phyloP scores from a whole-genome alignment of 2,797 vertebrate species.

The Poecilia picta region DNA sequence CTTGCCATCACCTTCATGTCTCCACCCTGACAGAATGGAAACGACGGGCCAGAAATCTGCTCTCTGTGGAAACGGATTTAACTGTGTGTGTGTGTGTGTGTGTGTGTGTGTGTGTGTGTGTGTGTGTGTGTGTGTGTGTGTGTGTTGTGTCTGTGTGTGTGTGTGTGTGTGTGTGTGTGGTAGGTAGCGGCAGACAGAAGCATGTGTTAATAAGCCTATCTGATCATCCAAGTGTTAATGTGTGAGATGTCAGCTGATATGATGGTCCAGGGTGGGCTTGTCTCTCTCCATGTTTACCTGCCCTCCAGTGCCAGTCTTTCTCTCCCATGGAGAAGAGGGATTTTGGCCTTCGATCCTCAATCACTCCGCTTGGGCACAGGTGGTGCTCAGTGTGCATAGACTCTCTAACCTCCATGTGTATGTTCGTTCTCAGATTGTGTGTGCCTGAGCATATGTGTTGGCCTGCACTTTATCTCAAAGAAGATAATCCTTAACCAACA shows the following conservation, averaged over 20 bases:
- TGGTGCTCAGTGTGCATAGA: slow-evolving; percentile 63
- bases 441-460: slow-evolving; percentile 32
- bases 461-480: slow-evolving; percentile 55
- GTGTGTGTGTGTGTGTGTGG: slow-evolving; percentile 3
- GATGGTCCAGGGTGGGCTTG: slow-evolving; percentile 57
- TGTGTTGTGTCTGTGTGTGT: slow-evolving; percentile 13
- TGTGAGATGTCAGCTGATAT: slow-evolving; percentile 70
- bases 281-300: slow-evolving; percentile 66
- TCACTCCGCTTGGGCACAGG: slow-evolving; percentile 62
- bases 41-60: slow-evolving; percentile 65
- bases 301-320: slow-evolving; percentile 55
- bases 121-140: slow-evolving; percentile 10
- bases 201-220: slow-evolving; percentile 78
- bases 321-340: slow-evolving; percentile 49
- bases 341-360: slow-evolving; percentile 54
- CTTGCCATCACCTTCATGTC: slow-evolving; percentile 48
- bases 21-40: slow-evolving; percentile 64
- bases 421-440: slow-evolving; percentile 50
- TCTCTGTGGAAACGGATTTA: slow-evolving; percentile 62
- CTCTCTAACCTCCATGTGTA: slow-evolving; percentile 55
- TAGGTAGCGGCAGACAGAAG: slow-evolving; percentile 43
- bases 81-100: slow-evolving; percentile 22
- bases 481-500: slow-evolving; percentile 38
- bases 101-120: slow-evolving; percentile 10
- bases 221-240: slow-evolving; percentile 73